Percentiles rank a stretch among this genome's conserved stretches.
Evolutionary conservation across 2,888 invertebrate genomes (phyloP).

Genomic region (Mimachlamys varia): DNA sequence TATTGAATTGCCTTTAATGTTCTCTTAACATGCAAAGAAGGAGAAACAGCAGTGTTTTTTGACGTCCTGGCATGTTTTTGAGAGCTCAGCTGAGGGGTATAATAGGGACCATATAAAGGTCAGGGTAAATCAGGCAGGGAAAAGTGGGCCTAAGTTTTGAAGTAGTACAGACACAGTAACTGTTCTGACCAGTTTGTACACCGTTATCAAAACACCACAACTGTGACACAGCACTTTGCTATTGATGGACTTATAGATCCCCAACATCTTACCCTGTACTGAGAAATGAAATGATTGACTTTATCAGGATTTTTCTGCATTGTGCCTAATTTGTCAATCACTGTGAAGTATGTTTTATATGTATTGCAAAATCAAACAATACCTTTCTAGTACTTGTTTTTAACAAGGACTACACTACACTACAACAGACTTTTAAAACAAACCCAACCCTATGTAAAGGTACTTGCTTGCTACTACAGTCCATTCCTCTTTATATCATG

Average conservation of each 20-base stretch:
- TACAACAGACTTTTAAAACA: too few relatives aligned
- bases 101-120: not conserved
- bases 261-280: too few relatives aligned
- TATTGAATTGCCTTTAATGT: constrained; percentile 18
- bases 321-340: too few relatives aligned
- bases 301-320: too few relatives aligned
- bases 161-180: not conserved
- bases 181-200: not conserved
- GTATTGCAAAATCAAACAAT: too few relatives aligned
- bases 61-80: not conserved
- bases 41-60: constrained; percentile 13
- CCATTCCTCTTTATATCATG: too few relatives aligned
- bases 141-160: not conserved
- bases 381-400: too few relatives aligned
- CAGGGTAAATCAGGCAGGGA: not conserved
- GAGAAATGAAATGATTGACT: too few relatives aligned
- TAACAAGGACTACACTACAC: too few relatives aligned
- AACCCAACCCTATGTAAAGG: too few relatives aligned
- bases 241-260: not conserved
- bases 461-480: too few relatives aligned
- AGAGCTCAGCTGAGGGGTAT: not conserved
- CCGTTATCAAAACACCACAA: not conserved
- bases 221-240: not conserved
- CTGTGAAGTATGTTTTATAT: too few relatives aligned
- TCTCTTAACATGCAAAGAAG: not conserved